Percentiles rank a stretch among this genome's conserved stretches.
Evolutionary conservation across 2,113 vertebrate species (phyloP).

Genomic region (Amia ocellicauda): DNA sequence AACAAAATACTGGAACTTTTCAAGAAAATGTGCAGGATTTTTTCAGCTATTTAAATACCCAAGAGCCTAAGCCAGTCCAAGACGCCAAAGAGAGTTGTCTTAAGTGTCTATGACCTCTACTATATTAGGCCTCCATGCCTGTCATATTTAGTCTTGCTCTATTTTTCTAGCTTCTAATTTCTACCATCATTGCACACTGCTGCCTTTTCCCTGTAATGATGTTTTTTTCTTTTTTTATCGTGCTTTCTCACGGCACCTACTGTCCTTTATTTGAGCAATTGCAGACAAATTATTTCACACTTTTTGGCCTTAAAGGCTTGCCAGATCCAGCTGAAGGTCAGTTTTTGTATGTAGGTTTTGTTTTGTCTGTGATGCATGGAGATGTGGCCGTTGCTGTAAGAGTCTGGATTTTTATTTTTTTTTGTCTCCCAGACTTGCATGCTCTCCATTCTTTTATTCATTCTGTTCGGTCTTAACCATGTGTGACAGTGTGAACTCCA

Average conservation of each 20-base stretch:
- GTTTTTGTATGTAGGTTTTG: constrained; percentile 35
- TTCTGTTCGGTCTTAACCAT: background rate
- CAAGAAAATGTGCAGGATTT: too few species aligned
- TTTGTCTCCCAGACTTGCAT: background rate
- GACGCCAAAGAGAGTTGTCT: too few species aligned
- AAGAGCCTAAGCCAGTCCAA: too few species aligned
- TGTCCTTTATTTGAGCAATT: constrained; percentile 29
- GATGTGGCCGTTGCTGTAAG: background rate
- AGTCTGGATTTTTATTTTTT: background rate
- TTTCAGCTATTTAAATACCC: background rate
- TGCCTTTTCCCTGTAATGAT: constrained; percentile 5
- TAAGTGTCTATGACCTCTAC: too few species aligned
- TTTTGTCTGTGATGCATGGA: constrained; percentile 16
- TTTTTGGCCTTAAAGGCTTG: constrained; percentile 59
- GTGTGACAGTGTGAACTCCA: background rate
- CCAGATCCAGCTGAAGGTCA: constrained; percentile 60
- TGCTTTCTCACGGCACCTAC: constrained; percentile 27
- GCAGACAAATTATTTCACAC: constrained; percentile 62
- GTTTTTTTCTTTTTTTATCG: constrained; percentile 25
- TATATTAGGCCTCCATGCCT: too few species aligned
- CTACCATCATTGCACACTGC: background rate
- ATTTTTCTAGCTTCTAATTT: background rate
- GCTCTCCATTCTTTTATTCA: too few species aligned
- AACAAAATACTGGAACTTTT: too few species aligned
- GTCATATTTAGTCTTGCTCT: background rate